Evolutionary conservation across 2,888 invertebrate genomes (phyloP).

Genomic region (Cheilosia grossa): DNA sequence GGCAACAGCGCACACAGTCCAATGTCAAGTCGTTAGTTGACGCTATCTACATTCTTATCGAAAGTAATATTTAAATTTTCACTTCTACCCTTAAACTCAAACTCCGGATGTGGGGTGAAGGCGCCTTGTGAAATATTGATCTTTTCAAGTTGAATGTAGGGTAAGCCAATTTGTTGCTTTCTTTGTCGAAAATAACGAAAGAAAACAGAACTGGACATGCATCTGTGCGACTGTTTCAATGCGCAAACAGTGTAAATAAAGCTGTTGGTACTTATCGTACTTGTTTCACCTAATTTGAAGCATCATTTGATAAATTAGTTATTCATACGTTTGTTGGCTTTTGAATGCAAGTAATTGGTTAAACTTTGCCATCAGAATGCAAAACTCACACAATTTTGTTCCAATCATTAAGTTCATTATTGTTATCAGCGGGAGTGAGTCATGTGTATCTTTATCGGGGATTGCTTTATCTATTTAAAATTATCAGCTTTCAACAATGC

Average conservation of each 20-base stretch:
- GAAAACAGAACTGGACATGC: no score
- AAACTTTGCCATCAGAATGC: not conserved
- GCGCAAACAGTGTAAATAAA: no score
- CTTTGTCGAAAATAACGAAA: not conserved
- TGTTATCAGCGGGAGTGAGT: not conserved
- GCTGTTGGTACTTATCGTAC: no score
- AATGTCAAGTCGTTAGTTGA: conserved; percentile 32
- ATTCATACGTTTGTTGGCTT: not conserved
- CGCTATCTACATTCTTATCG: conserved; percentile 4
- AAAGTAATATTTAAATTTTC: conserved; percentile 7
- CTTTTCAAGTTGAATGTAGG: not conserved
- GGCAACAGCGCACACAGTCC: conserved; percentile 18
- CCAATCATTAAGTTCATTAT: not conserved
- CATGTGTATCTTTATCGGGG: not conserved
- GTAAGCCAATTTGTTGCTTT: not conserved
- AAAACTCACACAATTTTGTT: not conserved
- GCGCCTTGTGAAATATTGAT: not conserved
- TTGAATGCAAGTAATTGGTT: not conserved
- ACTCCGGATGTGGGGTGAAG: not conserved
- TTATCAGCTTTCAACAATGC: not conserved
- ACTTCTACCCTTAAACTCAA: not conserved
- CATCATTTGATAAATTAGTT: not conserved
- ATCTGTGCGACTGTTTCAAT: no score
- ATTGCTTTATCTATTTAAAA: not conserved
- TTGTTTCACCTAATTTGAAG: no score